Evolutionary conservation across 2,113 vertebrate genomes (phyloP).

Genomic region (Hypocryptadius cinnamomeus): DNA sequence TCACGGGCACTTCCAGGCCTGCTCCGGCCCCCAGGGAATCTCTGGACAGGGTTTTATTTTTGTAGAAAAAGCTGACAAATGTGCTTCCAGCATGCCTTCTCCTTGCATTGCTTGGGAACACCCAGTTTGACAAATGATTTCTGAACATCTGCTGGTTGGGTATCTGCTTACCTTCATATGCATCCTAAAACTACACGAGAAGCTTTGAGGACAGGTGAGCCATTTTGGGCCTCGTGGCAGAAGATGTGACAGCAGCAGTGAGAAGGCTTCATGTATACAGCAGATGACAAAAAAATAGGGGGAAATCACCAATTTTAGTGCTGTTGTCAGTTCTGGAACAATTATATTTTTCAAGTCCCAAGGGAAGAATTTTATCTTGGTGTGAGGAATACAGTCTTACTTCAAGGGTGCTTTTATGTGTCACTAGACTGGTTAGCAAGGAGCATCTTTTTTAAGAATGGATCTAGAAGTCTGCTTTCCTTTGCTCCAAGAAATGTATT

Average conservation of each 20-base stretch:
- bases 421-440: constrained; percentile 32
- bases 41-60: constrained; percentile 13
- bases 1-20: neutral
- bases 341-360: constrained; percentile 18
- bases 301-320: neutral
- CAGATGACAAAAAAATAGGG: neutral
- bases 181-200: neutral
- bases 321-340: constrained; percentile 2
- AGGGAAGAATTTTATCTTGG: constrained; percentile 11
- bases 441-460: constrained; percentile 49
- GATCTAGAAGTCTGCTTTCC: constrained; percentile 33
- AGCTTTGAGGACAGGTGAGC: neutral
- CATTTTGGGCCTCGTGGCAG: neutral
- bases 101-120: neutral
- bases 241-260: neutral
- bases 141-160: neutral
- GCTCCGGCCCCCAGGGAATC: neutral
- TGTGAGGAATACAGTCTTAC: constrained; percentile 35
- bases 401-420: constrained; percentile 47
- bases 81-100: neutral
- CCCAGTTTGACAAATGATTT: neutral
- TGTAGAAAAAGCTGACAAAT: neutral
- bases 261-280: neutral
- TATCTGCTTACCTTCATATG: neutral
- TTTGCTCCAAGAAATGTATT: constrained; percentile 52